Evolutionary conservation across 2,113 vertebrate species (phyloP), one percentile per base, ranked within the genome.

Genomic region (Acinonyx jubatus): DNA sequence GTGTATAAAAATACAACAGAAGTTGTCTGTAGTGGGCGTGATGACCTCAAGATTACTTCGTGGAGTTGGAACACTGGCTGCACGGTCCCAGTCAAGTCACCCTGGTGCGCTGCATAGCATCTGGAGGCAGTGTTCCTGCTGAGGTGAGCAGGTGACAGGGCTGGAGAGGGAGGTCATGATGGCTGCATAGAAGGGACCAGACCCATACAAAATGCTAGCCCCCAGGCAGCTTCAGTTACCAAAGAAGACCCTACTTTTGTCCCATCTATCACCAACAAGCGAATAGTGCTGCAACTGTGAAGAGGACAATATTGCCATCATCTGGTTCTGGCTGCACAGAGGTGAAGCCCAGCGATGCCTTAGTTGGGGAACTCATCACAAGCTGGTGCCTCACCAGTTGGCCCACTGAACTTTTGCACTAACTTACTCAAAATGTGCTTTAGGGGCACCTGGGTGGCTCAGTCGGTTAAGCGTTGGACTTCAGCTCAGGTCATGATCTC

Each of bases 291-390:
- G 73, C 38, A 29, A 45, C 38, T 76, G 7, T 76, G 38, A 76
- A 45, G 25, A 76, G 6, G 12, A 45, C 38, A 15, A 8, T 76
- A 27, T 3, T 76, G 25, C 25, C 23, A 29, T 45, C 13, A 76
- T 76, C 38, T 45, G 5, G 25, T 76, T 76, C 73, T 45, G 73
- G 71, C 13, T 15, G 13, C 23, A 29, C 38, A 76, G 38, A 86
- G 99, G 99, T 0, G 99, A 99, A 27, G n/a, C 98, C 25, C 99
- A 99, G 97, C 98, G 99, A 94, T 99, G 99, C 96, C 99, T 99
- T 0, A 99, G 98, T 74, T 99, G 99, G 1, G 99, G 99, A 0
- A 4, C 99, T 78, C 98, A 99, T 97, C 99, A 99, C 98, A 99
- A 99, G 73, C 98, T 99, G 74, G 99, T 99, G 16, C n/a, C 68